Percentiles rank a stretch among this genome's conserved stretches.
phyloP scores from a whole-genome alignment of 1,140 invertebrate species.

The Hesperophylax magnus region DNA sequence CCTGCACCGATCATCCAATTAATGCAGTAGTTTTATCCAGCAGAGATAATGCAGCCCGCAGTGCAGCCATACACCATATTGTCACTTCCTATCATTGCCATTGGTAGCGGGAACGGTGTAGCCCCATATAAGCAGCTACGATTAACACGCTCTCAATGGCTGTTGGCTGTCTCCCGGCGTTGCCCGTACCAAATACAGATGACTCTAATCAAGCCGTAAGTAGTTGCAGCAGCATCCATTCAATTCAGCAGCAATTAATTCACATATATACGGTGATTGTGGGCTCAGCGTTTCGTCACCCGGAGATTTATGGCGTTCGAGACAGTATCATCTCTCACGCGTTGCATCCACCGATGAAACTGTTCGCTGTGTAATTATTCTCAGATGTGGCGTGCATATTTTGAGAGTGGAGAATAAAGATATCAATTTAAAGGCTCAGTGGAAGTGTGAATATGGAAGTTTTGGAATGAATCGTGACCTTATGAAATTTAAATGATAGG shows the following conservation, averaged over 20 bases:
- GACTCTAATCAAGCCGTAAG: constrained; percentile 11
- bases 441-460: too few relatives aligned
- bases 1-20: neutral
- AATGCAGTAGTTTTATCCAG: neutral
- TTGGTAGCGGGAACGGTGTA: neutral
- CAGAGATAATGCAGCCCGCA: neutral
- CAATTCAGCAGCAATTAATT: constrained; percentile 21
- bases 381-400: too few relatives aligned
- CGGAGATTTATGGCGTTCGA: neutral
- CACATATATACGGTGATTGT: constrained; percentile 9
- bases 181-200: neutral
- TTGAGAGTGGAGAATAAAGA: neutral
- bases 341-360: too few relatives aligned
- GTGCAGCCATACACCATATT: neutral
- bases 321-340: neutral
- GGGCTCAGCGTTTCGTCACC: neutral
- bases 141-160: neutral
- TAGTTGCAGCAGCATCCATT: constrained; percentile 1
- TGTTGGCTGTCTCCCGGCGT: neutral
- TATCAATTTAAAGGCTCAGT: neutral
- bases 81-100: neutral
- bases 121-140: neutral
- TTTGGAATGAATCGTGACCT: too few relatives aligned
- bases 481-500: too few relatives aligned
- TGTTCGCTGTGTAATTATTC: too few relatives aligned